phyloP scores from a whole-genome alignment of 2,797 vertebrate species.

The Lutjanus argentimaculatus region DNA sequence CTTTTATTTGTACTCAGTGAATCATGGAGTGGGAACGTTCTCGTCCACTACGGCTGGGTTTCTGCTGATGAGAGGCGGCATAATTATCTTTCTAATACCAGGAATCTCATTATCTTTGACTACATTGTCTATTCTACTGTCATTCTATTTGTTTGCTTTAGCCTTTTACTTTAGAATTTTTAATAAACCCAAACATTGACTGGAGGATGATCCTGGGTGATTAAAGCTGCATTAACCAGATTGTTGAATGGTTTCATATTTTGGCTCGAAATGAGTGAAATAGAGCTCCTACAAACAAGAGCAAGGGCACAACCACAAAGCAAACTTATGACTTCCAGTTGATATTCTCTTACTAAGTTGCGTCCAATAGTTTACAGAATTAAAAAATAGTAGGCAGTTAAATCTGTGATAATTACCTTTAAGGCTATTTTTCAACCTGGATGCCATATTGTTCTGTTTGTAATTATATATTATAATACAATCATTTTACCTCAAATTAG shows the following conservation, averaged over 20 bases:
- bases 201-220: not conserved
- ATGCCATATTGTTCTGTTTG: too few relatives aligned
- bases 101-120: not conserved
- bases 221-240: not conserved
- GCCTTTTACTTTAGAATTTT: not conserved
- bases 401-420: not conserved
- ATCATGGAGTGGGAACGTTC: not conserved
- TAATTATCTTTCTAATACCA: slow-evolving; percentile 9
- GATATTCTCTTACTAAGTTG: not conserved
- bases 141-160: slow-evolving; percentile 1
- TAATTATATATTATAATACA: too few relatives aligned
- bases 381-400: too few relatives aligned
- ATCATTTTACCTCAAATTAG: too few relatives aligned
- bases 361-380: too few relatives aligned
- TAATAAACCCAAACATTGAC: not conserved
- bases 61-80: slow-evolving; percentile 15
- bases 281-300: not conserved
- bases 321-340: too few relatives aligned
- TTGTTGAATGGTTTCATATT: not conserved
- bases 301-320: not conserved
- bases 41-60: not conserved
- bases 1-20: slow-evolving; percentile 23
- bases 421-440: too few relatives aligned
- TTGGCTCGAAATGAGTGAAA: not conserved
- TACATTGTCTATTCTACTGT: not conserved